Conservation (phyloP, 2,113 vertebrate genomes). For the Chionomys nivalis region DNA sequence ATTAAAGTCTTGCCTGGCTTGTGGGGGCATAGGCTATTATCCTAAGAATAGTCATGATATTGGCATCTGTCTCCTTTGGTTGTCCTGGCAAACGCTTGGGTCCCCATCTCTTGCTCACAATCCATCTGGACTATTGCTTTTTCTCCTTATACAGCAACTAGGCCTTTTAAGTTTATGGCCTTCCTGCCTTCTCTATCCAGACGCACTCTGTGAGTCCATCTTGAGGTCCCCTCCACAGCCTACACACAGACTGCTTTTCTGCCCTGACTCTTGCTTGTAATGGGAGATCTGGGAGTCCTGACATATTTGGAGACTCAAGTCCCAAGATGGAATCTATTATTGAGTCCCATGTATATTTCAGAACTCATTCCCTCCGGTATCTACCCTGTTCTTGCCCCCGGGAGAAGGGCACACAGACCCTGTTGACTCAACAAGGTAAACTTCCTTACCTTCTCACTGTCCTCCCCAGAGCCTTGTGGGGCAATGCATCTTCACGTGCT, state of each 20-base stretch:
- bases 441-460: not conserved
- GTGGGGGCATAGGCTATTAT: not conserved
- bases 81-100: not conserved
- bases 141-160: not conserved
- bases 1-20: not conserved
- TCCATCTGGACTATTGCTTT: not conserved
- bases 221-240: too few species aligned
- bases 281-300: not conserved
- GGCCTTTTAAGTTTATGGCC: not conserved
- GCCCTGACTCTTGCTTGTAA: not conserved
- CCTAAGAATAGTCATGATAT: too few species aligned
- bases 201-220: not conserved
- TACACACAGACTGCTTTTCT: rapidly evolving
- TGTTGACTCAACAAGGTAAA: not conserved
- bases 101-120: not conserved
- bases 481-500: not conserved
- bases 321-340: not conserved
- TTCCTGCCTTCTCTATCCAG: not conserved
- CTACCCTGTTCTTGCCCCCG: not conserved
- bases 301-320: not conserved
- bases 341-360: not conserved
- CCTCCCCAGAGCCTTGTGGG: not conserved
- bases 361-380: not conserved
- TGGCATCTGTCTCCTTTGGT: not conserved
- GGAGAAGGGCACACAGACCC: not conserved